Evolutionary conservation across 2,113 vertebrate species (phyloP).

Genomic region (Chiloscyllium plagiosum): DNA sequence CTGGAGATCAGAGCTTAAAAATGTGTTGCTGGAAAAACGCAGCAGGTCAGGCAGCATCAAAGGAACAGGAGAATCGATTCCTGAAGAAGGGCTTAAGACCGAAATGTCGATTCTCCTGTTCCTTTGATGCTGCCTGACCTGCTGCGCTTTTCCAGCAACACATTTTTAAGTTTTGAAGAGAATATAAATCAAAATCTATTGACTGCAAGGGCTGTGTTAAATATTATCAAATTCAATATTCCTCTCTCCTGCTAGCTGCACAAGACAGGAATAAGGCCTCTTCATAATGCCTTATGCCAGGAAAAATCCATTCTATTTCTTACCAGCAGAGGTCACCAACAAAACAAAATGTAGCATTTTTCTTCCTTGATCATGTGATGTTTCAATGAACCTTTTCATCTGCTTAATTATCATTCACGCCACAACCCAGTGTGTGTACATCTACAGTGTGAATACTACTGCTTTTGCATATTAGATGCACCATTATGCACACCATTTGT

Average conservation of each 20-base stretch:
- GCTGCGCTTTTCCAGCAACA: too few relatives aligned
- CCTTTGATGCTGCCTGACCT: too few relatives aligned
- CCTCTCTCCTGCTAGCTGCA: not conserved
- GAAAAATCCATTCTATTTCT: not conserved
- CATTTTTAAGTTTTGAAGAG: not conserved
- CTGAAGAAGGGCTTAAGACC: too few relatives aligned
- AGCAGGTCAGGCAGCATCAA: too few relatives aligned
- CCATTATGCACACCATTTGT: not conserved
- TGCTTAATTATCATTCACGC: not conserved
- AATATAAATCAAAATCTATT: not conserved
- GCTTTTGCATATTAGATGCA: not conserved
- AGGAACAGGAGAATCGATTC: too few relatives aligned
- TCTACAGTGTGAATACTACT: not conserved
- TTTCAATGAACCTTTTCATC: not conserved
- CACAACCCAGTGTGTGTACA: not conserved
- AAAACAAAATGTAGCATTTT: slow-evolving; percentile 2
- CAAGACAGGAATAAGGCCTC: not conserved
- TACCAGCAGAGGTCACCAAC: not conserved
- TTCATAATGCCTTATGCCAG: not conserved
- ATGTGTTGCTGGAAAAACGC: too few relatives aligned
- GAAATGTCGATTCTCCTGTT: too few relatives aligned
- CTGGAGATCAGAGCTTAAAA: too few relatives aligned
- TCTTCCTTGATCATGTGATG: not conserved
- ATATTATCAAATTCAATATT: not conserved
- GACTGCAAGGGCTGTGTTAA: not conserved